Percentiles rank a stretch among this genome's conserved stretches.
phyloP scores from a whole-genome alignment of 2,113 vertebrate genomes.

The Pygoscelis antarcticus region DNA sequence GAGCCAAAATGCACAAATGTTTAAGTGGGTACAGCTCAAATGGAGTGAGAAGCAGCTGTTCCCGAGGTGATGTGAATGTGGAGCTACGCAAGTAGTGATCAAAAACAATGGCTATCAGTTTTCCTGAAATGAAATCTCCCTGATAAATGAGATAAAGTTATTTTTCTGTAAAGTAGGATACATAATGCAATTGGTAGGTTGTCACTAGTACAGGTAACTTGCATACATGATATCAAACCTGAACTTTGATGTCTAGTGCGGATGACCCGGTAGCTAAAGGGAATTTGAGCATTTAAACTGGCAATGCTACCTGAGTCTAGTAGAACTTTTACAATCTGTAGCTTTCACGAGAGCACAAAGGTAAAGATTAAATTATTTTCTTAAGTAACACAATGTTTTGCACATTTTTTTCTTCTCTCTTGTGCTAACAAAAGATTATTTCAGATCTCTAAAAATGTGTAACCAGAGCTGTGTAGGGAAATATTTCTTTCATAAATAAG shows the following conservation, averaged over 20 bases:
- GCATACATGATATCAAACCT: accelerated
- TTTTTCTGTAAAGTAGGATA: neutral
- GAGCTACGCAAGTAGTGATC: neutral
- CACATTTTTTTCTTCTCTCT: neutral
- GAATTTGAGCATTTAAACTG: neutral
- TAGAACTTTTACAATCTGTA: neutral
- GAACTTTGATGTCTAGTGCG: neutral
- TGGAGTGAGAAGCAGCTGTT: neutral
- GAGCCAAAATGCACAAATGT: neutral
- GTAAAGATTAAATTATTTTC: neutral
- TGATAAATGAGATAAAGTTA: neutral
- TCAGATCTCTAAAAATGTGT: neutral
- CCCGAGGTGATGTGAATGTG: neutral
- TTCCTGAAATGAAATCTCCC: neutral
- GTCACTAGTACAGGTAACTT: neutral
- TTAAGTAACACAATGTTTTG: neutral
- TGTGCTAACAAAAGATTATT: neutral
- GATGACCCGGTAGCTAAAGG: neutral
- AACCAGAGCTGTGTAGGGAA: neutral
- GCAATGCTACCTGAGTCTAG: neutral
- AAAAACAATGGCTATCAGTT: neutral
- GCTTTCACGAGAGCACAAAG: neutral
- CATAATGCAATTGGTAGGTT: neutral
- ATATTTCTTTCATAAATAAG: neutral
- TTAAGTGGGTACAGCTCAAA: neutral